Evolutionary conservation across 2,888 invertebrate species (phyloP).

Genomic region (Clostera curtula): DNA sequence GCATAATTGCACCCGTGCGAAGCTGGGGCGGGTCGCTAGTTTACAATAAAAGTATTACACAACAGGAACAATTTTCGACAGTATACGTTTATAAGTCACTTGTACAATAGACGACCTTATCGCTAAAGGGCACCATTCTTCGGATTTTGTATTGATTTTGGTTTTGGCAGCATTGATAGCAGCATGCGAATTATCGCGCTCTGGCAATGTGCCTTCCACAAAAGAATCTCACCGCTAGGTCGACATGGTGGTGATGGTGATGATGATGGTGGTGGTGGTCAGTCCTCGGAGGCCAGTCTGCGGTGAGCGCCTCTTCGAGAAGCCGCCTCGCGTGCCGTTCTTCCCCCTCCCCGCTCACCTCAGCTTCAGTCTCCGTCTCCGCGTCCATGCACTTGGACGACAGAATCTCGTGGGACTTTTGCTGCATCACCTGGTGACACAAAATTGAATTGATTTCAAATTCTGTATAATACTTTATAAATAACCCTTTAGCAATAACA

Average conservation of each 20-base stretch:
- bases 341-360: constrained; percentile 31
- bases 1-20: too few relatives aligned
- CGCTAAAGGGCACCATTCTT: too few relatives aligned
- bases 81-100: too few relatives aligned
- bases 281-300: constrained; percentile 47
- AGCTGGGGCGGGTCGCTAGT: too few relatives aligned
- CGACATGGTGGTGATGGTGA: constrained; percentile 29
- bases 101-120: too few relatives aligned
- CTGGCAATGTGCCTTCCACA: too few relatives aligned
- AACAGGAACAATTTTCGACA: too few relatives aligned
- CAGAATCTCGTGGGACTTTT: constrained; percentile 68
- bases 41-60: too few relatives aligned
- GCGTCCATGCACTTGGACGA: constrained; percentile 47
- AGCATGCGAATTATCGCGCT: too few relatives aligned
- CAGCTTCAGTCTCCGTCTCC: constrained; percentile 18
- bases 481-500: too few relatives aligned
- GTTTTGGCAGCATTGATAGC: too few relatives aligned
- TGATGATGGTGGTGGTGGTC: constrained; percentile 37
- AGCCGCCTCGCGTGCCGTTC: constrained; percentile 59
- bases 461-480: background rate
- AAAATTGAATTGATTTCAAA: background rate
- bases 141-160: too few relatives aligned
- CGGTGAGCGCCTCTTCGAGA: constrained; percentile 57
- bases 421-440: constrained; percentile 62
- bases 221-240: constrained; percentile 26